phyloP scores from a whole-genome alignment of 2,888 invertebrate genomes.

The Gastrophysa polygoni region DNA sequence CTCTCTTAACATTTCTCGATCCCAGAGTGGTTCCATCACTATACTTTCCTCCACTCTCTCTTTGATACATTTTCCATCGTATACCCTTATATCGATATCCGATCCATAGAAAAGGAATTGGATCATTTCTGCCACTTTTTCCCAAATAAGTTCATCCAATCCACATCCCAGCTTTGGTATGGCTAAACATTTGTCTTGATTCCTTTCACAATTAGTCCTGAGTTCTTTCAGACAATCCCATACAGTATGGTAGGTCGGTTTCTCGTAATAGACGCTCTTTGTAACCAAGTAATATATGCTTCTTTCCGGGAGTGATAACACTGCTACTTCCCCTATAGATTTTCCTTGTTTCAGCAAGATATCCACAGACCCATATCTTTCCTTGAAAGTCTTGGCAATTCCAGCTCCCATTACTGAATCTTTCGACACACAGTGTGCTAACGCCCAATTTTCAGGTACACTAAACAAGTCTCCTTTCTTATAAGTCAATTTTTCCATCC shows the following conservation, averaged over 20 bases:
- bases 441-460: neutral
- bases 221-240: constrained; percentile 7
- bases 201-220: constrained; percentile 8
- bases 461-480: neutral
- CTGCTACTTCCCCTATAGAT: constrained; percentile 1
- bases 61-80: neutral
- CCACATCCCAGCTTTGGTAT: constrained; percentile 3
- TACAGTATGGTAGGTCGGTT: constrained; percentile 7
- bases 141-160: constrained; percentile 15
- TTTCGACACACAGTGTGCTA: constrained; percentile 13
- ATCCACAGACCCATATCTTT: neutral
- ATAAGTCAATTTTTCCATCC: neutral
- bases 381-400: constrained; percentile 11
- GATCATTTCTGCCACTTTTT: constrained; percentile 11
- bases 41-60: constrained; percentile 6
- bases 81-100: neutral
- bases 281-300: constrained; percentile 13
- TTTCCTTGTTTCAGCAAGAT: neutral
- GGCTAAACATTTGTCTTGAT: constrained; percentile 3
- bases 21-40: constrained; percentile 16
- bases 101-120: constrained; percentile 13
- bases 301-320: neutral
- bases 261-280: constrained; percentile 6
- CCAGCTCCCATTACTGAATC: constrained; percentile 12
- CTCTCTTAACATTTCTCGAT: constrained; percentile 1